These are phyloP conservation scores for Dryas iulia DNA, from an alignment of 1,140 invertebrate species.

Conservation along the genomic window DNA sequence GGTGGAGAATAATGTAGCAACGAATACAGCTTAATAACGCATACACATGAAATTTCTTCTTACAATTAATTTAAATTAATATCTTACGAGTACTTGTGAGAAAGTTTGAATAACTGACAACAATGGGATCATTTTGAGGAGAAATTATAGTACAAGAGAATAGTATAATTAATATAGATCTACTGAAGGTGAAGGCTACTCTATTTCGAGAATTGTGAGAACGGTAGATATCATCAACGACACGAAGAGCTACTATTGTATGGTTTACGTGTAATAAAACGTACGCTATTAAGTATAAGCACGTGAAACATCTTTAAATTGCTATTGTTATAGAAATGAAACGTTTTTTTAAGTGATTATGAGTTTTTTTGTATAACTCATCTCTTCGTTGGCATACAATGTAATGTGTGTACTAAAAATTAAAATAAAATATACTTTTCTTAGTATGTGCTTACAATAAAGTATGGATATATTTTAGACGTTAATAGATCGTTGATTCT, in stretches of 20 bases:
- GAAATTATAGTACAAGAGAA: conserved; percentile 13
- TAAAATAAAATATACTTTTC: too few relatives aligned
- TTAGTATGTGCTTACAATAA: too few relatives aligned
- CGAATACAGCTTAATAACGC: too few relatives aligned
- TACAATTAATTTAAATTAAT: not conserved
- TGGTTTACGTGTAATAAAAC: conserved; percentile 14
- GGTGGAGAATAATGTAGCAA: too few relatives aligned
- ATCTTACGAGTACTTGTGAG: not conserved
- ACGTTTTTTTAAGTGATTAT: not conserved
- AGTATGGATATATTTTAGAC: too few relatives aligned
- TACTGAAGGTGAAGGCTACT: conserved; percentile 22
- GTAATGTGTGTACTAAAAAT: too few relatives aligned
- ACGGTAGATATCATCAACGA: conserved; percentile 19
- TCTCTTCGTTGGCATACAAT: too few relatives aligned
- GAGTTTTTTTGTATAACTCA: not conserved
- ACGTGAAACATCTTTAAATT: not conserved
- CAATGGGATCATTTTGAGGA: conserved; percentile 12
- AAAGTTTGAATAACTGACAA: conserved; percentile 5
- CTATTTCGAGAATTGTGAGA: conserved; percentile 4
- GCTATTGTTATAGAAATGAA: not conserved
- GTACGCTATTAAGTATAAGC: conserved; percentile 7
- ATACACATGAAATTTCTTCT: not conserved
- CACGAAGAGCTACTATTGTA: conserved; percentile 8
- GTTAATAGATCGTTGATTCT: too few relatives aligned
- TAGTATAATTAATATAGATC: conserved; percentile 13